phyloP scores from a whole-genome alignment of 2,888 invertebrate genomes.

The Dryobota labecula region DNA sequence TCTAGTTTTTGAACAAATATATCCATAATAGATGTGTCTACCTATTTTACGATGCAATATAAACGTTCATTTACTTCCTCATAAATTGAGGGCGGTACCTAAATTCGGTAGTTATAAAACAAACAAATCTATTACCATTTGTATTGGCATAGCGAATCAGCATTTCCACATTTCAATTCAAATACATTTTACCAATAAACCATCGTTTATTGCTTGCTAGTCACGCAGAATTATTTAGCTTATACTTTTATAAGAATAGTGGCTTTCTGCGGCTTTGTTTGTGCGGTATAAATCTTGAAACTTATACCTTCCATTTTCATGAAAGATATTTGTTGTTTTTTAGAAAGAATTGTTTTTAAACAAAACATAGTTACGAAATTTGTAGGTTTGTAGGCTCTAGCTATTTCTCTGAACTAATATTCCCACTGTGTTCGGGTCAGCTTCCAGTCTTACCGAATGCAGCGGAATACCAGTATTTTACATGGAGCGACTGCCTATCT shows the following conservation, averaged over 20 bases:
- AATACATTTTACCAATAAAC: slow-evolving; percentile 51
- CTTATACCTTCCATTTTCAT: slow-evolving; percentile 12
- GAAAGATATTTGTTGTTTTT: slow-evolving; percentile 24
- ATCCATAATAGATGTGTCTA: background rate
- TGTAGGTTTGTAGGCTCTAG: background rate
- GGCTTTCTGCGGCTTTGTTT: slow-evolving; percentile 14
- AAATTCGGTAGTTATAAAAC: slow-evolving; percentile 31
- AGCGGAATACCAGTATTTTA: no score
- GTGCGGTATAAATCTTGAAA: slow-evolving; percentile 20
- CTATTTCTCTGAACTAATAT: background rate
- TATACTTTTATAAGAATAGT: slow-evolving; percentile 35
- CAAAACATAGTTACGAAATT: background rate
- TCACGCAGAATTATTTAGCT: slow-evolving; percentile 48
- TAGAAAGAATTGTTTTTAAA: background rate
- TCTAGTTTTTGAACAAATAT: no score
- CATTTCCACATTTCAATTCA: slow-evolving; percentile 43
- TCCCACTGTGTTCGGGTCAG: no score
- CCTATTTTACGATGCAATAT: background rate
- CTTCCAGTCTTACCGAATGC: no score
- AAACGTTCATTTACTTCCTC: slow-evolving; percentile 7
- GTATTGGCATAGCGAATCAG: slow-evolving; percentile 34
- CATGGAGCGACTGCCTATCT: no score
- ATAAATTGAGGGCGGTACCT: background rate
- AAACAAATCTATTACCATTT: slow-evolving; percentile 40
- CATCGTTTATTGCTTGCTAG: slow-evolving; percentile 35